phyloP scores from a whole-genome alignment of 2,888 invertebrate species.

The Meteorus colon region DNA sequence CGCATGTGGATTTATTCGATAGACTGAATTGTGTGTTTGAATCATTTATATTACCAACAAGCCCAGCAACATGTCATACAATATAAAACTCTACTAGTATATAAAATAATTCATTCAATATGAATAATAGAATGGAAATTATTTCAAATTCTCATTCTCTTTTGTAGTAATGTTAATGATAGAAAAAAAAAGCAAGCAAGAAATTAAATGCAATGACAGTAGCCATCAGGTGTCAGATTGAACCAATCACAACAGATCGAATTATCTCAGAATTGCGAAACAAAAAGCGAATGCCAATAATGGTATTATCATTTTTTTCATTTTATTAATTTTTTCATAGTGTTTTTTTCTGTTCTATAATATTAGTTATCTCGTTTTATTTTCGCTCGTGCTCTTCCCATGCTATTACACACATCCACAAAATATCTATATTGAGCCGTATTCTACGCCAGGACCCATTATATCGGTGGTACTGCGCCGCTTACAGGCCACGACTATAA shows the following conservation, averaged over 20 bases:
- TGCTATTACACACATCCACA: not conserved
- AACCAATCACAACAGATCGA: not conserved
- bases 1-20: slow-evolving; percentile 57
- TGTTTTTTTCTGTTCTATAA: not conserved
- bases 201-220: not conserved
- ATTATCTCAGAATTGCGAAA: not conserved
- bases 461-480: slow-evolving; percentile 36
- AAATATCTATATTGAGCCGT: not conserved
- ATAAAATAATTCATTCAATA: not conserved
- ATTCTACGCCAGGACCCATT: slow-evolving; percentile 10
- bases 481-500: slow-evolving; percentile 51
- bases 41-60: not conserved
- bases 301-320: not conserved
- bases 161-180: not conserved
- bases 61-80: not conserved
- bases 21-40: slow-evolving; percentile 59
- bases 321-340: not conserved
- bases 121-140: no score
- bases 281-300: not conserved
- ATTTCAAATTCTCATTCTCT: not conserved
- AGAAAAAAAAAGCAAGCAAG: not conserved
- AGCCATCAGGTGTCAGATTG: not conserved
- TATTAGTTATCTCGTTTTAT: not conserved
- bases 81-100: not conserved
- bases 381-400: not conserved